A percentile compares a stretch with the other conserved stretches of the same genome.
These are phyloP conservation scores for Leptinotarsa peninsularis DNA, from an alignment of 2,888 invertebrate species.

Conservation along the genomic window DNA sequence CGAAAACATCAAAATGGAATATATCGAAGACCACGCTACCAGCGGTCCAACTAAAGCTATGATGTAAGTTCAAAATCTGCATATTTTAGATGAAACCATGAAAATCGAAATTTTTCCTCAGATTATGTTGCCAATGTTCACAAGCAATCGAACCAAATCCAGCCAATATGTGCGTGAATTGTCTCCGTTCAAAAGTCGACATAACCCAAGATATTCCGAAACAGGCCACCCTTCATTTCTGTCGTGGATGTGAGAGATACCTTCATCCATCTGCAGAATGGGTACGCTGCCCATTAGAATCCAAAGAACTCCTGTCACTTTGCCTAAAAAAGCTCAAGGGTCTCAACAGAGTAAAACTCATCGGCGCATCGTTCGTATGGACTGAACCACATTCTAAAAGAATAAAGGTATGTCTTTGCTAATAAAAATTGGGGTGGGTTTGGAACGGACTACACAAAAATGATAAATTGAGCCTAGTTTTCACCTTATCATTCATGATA, in stretches of 20 bases:
- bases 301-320: slow-evolving; percentile 86
- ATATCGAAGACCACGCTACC: slow-evolving; percentile 15
- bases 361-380: slow-evolving; percentile 98
- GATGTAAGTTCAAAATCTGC: slow-evolving; percentile 20
- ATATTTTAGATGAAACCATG: neutral
- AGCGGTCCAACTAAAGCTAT: slow-evolving; percentile 14
- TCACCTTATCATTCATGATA: too few relatives aligned
- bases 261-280: slow-evolving; percentile 92
- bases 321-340: slow-evolving; percentile 95
- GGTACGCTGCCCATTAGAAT: slow-evolving; percentile 88
- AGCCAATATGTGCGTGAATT: slow-evolving; percentile 97
- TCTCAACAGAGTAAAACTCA: slow-evolving; percentile 86
- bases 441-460: too few relatives aligned
- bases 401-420: slow-evolving; percentile 77
- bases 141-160: slow-evolving; percentile 93
- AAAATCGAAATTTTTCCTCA: slow-evolving; percentile 60
- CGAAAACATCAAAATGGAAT: slow-evolving; percentile 25
- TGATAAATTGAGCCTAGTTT: too few relatives aligned
- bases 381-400: slow-evolving; percentile 99
- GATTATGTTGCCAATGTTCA: slow-evolving; percentile 96
- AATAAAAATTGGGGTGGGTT: too few relatives aligned
- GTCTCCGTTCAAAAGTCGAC: slow-evolving; percentile 90
- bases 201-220: slow-evolving; percentile 97
- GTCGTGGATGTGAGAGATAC: slow-evolving; percentile 94
- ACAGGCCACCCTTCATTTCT: slow-evolving; percentile 90